These are phyloP conservation scores for Teinopalpus imperialis DNA, from an alignment of 2,888 invertebrate species.

Conservation along the genomic window DNA sequence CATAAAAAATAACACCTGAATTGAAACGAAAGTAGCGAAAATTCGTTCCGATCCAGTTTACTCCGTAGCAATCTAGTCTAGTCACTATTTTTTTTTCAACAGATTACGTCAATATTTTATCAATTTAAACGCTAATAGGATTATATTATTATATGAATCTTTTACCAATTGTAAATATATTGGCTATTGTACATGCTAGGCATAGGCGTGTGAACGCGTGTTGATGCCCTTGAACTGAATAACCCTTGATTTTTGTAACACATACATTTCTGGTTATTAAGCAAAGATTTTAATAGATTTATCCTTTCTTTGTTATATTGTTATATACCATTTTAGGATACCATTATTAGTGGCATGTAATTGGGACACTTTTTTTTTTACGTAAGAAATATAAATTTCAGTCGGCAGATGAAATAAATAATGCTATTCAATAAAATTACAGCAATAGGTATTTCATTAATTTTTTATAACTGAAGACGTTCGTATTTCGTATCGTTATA, in stretches of 20 bases:
- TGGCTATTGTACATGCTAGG: not conserved
- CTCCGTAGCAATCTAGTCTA: slow-evolving; percentile 8
- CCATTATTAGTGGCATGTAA: too few species aligned
- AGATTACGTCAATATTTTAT: slow-evolving; percentile 28
- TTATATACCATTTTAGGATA: too few species aligned
- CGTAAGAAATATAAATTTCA: too few species aligned
- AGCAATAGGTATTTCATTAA: too few species aligned
- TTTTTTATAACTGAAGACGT: too few species aligned
- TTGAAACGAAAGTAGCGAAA: slow-evolving; percentile 20
- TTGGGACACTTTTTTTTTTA: too few species aligned
- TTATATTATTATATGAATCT: slow-evolving; percentile 5
- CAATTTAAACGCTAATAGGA: not conserved
- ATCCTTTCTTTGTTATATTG: too few species aligned
- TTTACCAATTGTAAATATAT: not conserved
- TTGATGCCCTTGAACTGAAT: slow-evolving; percentile 5
- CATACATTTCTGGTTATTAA: not conserved
- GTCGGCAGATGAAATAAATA: too few species aligned
- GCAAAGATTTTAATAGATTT: too few species aligned
- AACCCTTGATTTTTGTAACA: not conserved
- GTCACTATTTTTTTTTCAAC: not conserved
- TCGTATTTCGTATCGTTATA: too few species aligned
- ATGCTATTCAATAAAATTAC: too few species aligned
- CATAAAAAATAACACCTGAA: slow-evolving; percentile 18
- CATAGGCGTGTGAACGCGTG: not conserved
- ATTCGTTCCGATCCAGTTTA: slow-evolving; percentile 25